These are phyloP conservation scores for Diadumene lineata DNA, from an alignment of 92 coral and sea anemone species.

Conservation along the genomic window DNA sequence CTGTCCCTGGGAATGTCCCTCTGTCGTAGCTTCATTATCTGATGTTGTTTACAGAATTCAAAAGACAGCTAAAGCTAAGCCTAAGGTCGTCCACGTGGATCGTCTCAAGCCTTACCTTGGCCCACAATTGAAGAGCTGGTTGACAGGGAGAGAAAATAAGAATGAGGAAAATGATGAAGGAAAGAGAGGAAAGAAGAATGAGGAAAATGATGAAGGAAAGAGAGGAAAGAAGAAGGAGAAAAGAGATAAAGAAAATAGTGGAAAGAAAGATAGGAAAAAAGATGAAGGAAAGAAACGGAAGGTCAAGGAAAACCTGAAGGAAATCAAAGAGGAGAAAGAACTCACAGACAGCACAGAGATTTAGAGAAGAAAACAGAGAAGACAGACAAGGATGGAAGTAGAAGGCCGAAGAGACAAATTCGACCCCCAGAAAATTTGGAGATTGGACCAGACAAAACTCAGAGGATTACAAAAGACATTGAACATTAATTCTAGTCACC, in stretches of 20 bases:
- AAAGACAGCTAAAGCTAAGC: slow-evolving; percentile 33
- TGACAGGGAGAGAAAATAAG: background rate
- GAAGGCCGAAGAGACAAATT: no score
- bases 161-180: background rate
- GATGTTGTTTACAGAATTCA: slow-evolving; percentile 53
- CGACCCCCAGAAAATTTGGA: no score
- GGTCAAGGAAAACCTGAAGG: background rate
- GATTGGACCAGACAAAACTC: no score
- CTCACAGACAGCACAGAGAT: background rate
- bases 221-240: background rate
- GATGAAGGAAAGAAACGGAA: background rate
- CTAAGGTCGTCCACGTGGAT: slow-evolving; percentile 53
- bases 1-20: slow-evolving; percentile 52
- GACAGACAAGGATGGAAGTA: no score
- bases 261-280: background rate
- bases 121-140: slow-evolving; percentile 39
- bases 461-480: no score
- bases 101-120: slow-evolving; percentile 46
- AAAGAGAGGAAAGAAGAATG: background rate
- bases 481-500: no score
- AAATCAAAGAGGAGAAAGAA: slow-evolving; percentile 4
- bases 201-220: background rate
- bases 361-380: no score
- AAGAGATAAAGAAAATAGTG: background rate
- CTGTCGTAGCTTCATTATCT: slow-evolving; percentile 38